Base-by-base conservation (phyloP, 1,140 invertebrate genomes). In the Ganaspis sp. region DNA sequence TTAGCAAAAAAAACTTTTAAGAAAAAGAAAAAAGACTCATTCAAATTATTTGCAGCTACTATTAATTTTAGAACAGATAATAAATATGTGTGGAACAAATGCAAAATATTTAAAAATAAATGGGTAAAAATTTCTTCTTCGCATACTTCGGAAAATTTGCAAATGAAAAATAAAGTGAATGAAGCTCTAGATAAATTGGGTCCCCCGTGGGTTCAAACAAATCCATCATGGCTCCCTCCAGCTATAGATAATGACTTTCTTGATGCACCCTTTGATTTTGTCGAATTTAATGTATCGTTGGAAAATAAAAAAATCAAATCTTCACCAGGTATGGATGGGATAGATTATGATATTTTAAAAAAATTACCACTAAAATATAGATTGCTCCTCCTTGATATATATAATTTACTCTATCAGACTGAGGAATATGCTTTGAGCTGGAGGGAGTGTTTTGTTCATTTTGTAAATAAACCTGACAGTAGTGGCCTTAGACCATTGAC, bases 41-140 rank as follows among this genome's bases (percentile, higher is more conserved):
- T 58, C 23, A 21, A 4, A 0, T 19, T 23, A 58, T 58, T 23
- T n/a, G n/a, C n/a, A n/a, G n/a, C n/a, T n/a, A n/a, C n/a, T 58
- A 4, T 21, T 58, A 21, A 58, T 23, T 23, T 58, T 23, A 19
- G 19, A 23, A 23, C 53, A 0, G 23, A 58, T 26, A 11, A 4
- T 58, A 23, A 4, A 4, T 58, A 23, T 23, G 17, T 58, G n/a
- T 78, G 77, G 77, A 74, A 72, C 17, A 78, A 45, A 11, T 70
- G 12, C 34, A 70, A 42, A 64, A 21, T 78, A 12, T 34, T 78
- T 9, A 78, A 74, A 40, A 77, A 74, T 58, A 77, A 54, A 53
- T 77, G 69, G 76, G 38, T 29, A 8, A 77, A 74, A 70, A 21
- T 71, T 4, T 38, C n/a, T 3, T 9, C 26, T 11, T 15, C 21